These are phyloP conservation scores for Corythaixoides concolor DNA, from an alignment of 2,113 vertebrate species.

Conservation along the genomic window DNA sequence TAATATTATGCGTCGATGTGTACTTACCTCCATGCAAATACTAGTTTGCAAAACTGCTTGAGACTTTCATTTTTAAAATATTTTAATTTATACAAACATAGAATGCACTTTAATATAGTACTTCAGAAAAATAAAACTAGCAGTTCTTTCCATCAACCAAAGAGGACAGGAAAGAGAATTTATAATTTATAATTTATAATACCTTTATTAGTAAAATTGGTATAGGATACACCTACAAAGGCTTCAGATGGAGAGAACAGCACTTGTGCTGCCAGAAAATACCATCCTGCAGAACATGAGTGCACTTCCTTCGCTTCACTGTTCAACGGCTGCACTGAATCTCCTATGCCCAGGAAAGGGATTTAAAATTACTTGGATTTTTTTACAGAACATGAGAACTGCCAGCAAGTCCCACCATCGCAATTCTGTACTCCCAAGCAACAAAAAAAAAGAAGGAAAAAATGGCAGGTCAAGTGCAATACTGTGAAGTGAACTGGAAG, in stretches of 20 bases:
- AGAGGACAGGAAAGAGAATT: not conserved
- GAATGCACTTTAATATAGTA: not conserved
- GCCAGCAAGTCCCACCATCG: not conserved
- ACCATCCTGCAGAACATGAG: not conserved
- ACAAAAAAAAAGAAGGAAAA: not conserved
- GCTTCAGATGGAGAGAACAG: not conserved
- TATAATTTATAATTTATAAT: not conserved
- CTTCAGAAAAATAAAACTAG: not conserved
- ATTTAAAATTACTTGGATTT: not conserved
- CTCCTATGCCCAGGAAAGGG: not conserved
- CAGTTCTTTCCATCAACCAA: not conserved
- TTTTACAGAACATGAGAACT: not conserved
- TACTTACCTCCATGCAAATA: not conserved
- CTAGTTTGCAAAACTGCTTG: not conserved
- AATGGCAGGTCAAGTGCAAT: not conserved
- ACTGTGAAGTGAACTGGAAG: not conserved
- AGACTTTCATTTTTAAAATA: not conserved
- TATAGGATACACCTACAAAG: not conserved
- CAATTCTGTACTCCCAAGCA: not conserved
- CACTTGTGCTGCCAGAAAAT: not conserved
- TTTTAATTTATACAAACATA: not conserved
- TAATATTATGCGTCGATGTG: accelerated
- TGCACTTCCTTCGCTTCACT: accelerated
- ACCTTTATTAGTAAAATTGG: not conserved
- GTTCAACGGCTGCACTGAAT: not conserved